Conservation (phyloP, 2,113 vertebrate species). For the Corythaeola cristata region DNA sequence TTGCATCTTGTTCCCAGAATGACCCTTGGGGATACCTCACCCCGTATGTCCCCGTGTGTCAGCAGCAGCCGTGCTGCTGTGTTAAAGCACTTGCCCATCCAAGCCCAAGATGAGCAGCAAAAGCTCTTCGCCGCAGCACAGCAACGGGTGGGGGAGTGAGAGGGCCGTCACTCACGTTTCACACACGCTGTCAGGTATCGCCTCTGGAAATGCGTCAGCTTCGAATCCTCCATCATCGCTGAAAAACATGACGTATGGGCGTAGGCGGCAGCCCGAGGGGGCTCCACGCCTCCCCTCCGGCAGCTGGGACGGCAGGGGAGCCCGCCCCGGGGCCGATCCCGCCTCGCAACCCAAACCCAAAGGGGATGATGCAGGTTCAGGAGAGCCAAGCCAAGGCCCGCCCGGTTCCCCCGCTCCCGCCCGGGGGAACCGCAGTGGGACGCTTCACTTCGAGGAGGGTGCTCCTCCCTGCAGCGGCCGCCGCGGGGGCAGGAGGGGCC, state of each 20-base stretch:
- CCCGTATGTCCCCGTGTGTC: rapidly evolving
- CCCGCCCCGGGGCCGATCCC: no score
- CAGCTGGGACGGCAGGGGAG: background rate
- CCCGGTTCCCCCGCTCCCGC: no score
- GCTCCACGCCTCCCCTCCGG: background rate
- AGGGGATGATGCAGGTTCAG: background rate
- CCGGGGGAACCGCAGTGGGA: background rate
- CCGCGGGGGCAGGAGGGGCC: no score
- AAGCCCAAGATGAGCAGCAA: background rate
- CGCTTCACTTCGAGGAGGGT: background rate
- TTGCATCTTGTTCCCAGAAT: background rate
- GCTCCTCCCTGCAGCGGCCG: background rate
- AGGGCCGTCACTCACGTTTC: constrained; percentile 73
- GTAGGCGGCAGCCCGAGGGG: background rate
- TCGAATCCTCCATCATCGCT: constrained; percentile 90
- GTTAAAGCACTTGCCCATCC: background rate
- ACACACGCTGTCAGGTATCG: constrained; percentile 76
- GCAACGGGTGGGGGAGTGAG: no score
- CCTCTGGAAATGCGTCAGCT: constrained; percentile 80
- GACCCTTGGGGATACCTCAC: background rate
- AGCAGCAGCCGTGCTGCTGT: background rate
- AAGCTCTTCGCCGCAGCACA: background rate
- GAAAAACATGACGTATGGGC: background rate
- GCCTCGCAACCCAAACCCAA: background rate
- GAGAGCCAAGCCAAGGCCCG: no score